phyloP scores from a whole-genome alignment of 2,888 invertebrate species.

The Esperia sulphurella region DNA sequence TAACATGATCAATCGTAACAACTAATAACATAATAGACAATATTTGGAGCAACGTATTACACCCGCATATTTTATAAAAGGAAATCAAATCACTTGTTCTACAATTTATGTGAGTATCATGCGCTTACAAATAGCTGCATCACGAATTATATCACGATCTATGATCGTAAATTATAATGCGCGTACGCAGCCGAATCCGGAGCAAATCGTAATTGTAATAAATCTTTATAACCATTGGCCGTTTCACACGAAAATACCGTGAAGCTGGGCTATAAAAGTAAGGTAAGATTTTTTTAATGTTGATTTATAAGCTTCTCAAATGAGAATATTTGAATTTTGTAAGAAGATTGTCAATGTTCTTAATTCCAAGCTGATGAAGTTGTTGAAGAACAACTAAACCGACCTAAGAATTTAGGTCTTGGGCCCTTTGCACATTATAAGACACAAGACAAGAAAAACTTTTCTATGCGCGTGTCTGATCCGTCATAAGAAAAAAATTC shows the following conservation, averaged over 20 bases:
- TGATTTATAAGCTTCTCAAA: no score
- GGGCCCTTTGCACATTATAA: no score
- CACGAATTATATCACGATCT: constrained; percentile 51
- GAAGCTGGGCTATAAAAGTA: constrained; percentile 7
- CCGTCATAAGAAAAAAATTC: no score
- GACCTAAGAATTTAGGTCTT: no score
- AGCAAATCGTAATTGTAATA: constrained; percentile 30
- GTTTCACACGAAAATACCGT: constrained; percentile 5
- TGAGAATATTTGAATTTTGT: no score
- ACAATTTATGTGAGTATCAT: constrained; percentile 28
- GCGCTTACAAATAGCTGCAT: constrained; percentile 36
- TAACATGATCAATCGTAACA: constrained; percentile 1
- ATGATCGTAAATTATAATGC: constrained; percentile 26
- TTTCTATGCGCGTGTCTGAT: no score
- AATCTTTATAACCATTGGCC: constrained; percentile 17
- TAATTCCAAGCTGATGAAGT: no score
- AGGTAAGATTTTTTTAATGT: no score
- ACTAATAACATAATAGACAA: constrained; percentile 8
- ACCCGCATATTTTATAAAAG: constrained; percentile 8
- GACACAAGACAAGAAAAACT: no score
- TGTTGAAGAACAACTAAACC: no score
- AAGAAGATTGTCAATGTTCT: no score
- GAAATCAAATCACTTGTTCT: constrained; percentile 25
- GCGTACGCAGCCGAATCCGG: constrained; percentile 20
- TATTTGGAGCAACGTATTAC: constrained; percentile 22